Base-by-base conservation (phyloP, 37 sponge, comb jelly and placozoan genomes). In the Eunapius fragilis region DNA sequence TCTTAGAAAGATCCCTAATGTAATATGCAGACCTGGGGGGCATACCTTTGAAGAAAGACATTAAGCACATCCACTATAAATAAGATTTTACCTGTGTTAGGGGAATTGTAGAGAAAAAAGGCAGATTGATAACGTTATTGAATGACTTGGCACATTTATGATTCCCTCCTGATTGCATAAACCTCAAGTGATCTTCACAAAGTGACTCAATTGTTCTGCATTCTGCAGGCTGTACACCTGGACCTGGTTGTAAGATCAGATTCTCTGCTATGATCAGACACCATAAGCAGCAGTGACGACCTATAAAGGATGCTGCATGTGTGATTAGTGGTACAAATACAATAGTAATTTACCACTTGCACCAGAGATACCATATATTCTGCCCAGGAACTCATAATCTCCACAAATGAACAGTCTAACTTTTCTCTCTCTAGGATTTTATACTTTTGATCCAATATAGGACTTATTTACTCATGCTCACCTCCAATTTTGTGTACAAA, bases 251-350 rank as follows among this genome's bases (percentile, higher is more conserved):
- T 17, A 41, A 11, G n/a, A 45, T 74, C 31, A 75, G 69, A 2
- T 85, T 25, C 31, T 76, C 70, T 67, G 69, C 12, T 75, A 50
- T 14, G 23, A 89, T 83, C 5, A 24, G 3, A 30, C 89, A 84
- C 84, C 80, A 89, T 25, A 89, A 37, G 35, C 89, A 88, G 69
- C 89, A 89, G 68, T 83, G 84, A 19, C 89, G 84, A 6, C 89
- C 89, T 89, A 72, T 41, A 41, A 41, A 41, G 6, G 6, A 41
- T 41, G 6, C 41, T n/a, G 6, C 41, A 41, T 41, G 6, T 9
- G 6, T 9, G 41, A 41, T 41, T n/a, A 41, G 0, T 38, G 36
- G 33, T 28, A 26, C 23, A 35, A 30, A 25, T 35, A 4, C 22
- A 58, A 23, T 2, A 68, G 25, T 58, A 23, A 45, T 31, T 75